A percentile compares a stretch with the other conserved stretches of the same genome.
phyloP scores from a whole-genome alignment of 2,797 vertebrate species.

The Pelochelys cantorii region DNA sequence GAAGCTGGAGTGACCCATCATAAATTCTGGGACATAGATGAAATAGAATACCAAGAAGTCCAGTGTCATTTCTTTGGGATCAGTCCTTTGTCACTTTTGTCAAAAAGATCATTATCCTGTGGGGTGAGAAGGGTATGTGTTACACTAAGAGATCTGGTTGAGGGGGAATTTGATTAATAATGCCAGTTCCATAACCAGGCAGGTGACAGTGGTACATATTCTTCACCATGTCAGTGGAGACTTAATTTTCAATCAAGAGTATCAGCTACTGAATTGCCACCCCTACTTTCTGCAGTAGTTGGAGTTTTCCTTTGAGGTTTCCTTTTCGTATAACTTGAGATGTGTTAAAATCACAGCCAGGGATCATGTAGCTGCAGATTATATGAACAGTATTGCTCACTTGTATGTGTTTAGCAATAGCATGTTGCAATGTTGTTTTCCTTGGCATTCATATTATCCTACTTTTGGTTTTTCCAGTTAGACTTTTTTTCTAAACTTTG shows the following conservation, averaged over 20 bases:
- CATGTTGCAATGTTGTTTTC: neutral
- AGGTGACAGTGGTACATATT: neutral
- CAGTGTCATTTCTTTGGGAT: neutral
- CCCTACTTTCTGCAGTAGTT: neutral
- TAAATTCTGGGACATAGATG: neutral
- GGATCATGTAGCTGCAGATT: neutral
- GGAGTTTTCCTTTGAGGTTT: neutral
- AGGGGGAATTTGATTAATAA: neutral
- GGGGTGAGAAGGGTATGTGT: neutral
- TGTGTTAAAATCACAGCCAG: neutral
- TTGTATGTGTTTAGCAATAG: fast-evolving
- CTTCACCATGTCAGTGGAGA: neutral
- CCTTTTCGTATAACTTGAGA: neutral
- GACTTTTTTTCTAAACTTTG: neutral
- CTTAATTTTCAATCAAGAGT: neutral
- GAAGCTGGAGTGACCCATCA: neutral
- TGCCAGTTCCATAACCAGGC: neutral
- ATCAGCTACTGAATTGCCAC: neutral
- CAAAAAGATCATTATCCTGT: neutral
- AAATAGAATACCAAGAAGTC: neutral
- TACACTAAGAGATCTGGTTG: neutral
- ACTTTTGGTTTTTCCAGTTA: neutral
- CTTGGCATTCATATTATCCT: neutral
- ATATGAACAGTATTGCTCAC: neutral
- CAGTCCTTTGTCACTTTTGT: neutral